Base-by-base conservation (phyloP, 1,140 invertebrate genomes). In the Ceratosolen solmsi region DNA sequence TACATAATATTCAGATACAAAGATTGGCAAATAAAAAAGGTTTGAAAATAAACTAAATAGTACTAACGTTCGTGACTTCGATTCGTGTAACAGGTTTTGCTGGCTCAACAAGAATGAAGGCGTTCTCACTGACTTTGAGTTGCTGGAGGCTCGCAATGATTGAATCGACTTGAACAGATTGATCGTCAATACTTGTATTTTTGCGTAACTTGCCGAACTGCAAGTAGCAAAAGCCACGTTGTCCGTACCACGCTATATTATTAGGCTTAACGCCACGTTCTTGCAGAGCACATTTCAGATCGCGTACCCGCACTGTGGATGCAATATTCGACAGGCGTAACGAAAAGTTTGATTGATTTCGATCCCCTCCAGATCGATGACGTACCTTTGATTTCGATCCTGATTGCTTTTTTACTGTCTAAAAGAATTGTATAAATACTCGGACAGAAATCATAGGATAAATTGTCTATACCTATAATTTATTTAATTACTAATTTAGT, bases 171-270 rank as follows among this genome's bases (percentile, higher is more conserved):
- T 92, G 91, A 27, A 90, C 75, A 8, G 90, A 89, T 30, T 89
- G 51, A 20, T 82, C 51, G 8, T 63, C 51, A 8, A 74, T 84
- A 33, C 86, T 86, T 25, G 88, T 89, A n/a, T 89, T 87, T n/a
- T 84, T 86, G 25, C 88, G 87, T 17, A 92, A 87, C 87, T 94
- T 95, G 80, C 92, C 92, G 88, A 95, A 95, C 85, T 95, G 94
- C 38, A 95, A 88, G 74, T 93, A 94, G 86, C 94, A 95, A 84
- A 93, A 93, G 49, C 94, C 94, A 75, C 92, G 92, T 54, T 89
- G 92, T 1, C 94, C 94, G 88, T 93, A 91, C 94, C 95, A 95
- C 20, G 92, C 94, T 87, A 95, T 95, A 79, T 93, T 92, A 76
- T 91, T 93, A 49, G 94, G 94, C 85, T 94, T 94, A 11, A 95